Conservation (phyloP, 2,888 invertebrate species). For the Abrostola triplasia region DNA sequence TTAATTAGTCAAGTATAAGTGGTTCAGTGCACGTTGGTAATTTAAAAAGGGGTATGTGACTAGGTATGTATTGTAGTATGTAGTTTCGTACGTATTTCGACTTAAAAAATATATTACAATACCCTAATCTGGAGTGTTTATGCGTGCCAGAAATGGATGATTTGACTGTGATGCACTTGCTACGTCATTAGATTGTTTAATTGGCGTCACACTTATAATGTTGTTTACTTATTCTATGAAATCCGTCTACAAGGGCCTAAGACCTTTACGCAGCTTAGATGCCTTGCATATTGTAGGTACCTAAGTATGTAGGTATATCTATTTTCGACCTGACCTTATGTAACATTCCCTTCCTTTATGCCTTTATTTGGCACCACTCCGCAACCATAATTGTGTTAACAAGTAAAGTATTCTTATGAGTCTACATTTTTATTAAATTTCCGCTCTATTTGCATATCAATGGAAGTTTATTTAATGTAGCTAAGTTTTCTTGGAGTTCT, state of each 20-base stretch:
- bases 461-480: no score
- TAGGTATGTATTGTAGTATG: background rate
- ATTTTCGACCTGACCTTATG: slow-evolving; percentile 23
- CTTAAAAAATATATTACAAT: background rate
- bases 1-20: background rate
- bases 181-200: slow-evolving; percentile 1
- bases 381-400: background rate
- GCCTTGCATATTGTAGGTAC: slow-evolving; percentile 1
- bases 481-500: no score
- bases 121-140: background rate
- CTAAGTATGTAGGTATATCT: no score
- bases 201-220: background rate
- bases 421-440: background rate
- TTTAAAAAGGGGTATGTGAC: background rate
- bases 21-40: background rate
- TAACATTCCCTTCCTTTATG: slow-evolving; percentile 24
- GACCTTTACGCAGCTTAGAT: background rate
- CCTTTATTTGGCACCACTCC: slow-evolving; percentile 9
- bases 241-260: background rate
- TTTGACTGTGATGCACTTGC: background rate
- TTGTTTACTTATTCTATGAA: background rate
- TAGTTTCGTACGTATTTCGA: background rate
- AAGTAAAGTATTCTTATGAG: slow-evolving; percentile 17
- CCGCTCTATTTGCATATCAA: slow-evolving; percentile 1
- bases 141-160: background rate